These are phyloP conservation scores for Anarrhichthys ocellatus DNA, from an alignment of 2,113 vertebrate genomes.

Conservation along the genomic window DNA sequence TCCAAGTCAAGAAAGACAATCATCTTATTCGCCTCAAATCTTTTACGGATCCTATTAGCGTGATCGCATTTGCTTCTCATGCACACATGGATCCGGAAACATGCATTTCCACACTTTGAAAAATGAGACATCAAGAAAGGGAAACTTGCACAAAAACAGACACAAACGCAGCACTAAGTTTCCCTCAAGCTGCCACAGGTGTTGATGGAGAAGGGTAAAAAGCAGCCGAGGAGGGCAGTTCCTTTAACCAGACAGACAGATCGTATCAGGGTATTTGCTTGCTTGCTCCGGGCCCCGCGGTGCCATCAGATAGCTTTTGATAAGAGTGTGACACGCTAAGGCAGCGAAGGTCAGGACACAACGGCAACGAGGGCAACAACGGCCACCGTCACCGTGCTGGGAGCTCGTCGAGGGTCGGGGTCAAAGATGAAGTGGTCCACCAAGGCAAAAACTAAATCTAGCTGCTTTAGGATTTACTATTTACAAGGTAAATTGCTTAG, in stretches of 20 bases:
- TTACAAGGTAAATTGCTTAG: neutral
- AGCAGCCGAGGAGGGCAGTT: neutral
- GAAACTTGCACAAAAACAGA: conserved; percentile 4
- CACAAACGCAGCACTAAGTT: neutral
- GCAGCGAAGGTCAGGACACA: conserved; percentile 65
- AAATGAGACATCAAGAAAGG: conserved; percentile 6
- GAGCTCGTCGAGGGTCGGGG: conserved; percentile 3
- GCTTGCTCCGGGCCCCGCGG: conserved; percentile 42
- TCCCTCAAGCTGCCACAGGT: conserved; percentile 21
- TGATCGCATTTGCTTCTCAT: neutral
- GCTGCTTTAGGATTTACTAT: conserved; percentile 6
- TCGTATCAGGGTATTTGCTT: conserved; percentile 44
- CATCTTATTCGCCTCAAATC: conserved; percentile 1
- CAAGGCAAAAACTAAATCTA: conserved; percentile 4
- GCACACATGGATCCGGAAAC: neutral
- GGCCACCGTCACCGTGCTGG: conserved; percentile 27
- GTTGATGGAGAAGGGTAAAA: conserved; percentile 12
- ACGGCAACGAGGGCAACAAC: conserved; percentile 50
- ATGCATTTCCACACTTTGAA: neutral
- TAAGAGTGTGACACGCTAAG: conserved; percentile 63
- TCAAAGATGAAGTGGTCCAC: conserved; percentile 39
- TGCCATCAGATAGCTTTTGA: conserved; percentile 66
- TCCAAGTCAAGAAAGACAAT: neutral
- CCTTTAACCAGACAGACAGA: conserved; percentile 52
- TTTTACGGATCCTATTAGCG: neutral